Evolutionary conservation across 2,797 vertebrate species (phyloP), one percentile per base, ranked within the genome.

Genomic region (Hybognathus amarus): DNA sequence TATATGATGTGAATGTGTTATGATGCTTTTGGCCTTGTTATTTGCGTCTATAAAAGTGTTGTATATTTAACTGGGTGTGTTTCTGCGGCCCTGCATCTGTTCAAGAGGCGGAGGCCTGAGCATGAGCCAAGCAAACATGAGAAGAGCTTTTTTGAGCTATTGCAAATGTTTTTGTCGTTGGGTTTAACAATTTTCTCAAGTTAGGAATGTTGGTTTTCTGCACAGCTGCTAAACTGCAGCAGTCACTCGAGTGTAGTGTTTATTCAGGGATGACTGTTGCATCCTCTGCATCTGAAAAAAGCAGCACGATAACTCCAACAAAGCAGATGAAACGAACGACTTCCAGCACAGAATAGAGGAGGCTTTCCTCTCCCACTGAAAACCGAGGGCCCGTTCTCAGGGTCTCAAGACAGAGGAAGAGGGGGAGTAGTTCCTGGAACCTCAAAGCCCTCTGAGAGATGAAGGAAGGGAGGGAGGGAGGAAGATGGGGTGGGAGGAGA

Each of bases 81-180:
- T 93, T 91, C 88, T 87, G 91, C 86, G 90, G 92, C 92, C 80
- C 87, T 85, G 88, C 83, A 90, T 91, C 92, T 92, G 89, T 93
- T 93, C 91, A 89, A 92, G 92, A 91, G 89, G 87, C 90, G 91
- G 90, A 86, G 91, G 93, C 87, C 89, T 87, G 50, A 91, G 90
- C 88, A 86, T 87, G 89, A 93, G 93, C 90, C 89, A 88, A 90
- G 91, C 91, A 73, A 91, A 94, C 88, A 81, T 83, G 81, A 87
- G 89, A 82, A 87, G 91, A 89, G 93, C 91, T 92, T 90, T 54
- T 90, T 81, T 91, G 90, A 91, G 91, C 92, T 92, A 45, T 93
- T 93, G 92, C 93, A 94, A 94, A 94, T 93, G 92, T 94, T 95
- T 81, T 59, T 92, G 91, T 93, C 90, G 15, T 84, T 36, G 92